Evolutionary conservation across 2,797 vertebrate species (phyloP).

Genomic region (Chromis chromis): DNA sequence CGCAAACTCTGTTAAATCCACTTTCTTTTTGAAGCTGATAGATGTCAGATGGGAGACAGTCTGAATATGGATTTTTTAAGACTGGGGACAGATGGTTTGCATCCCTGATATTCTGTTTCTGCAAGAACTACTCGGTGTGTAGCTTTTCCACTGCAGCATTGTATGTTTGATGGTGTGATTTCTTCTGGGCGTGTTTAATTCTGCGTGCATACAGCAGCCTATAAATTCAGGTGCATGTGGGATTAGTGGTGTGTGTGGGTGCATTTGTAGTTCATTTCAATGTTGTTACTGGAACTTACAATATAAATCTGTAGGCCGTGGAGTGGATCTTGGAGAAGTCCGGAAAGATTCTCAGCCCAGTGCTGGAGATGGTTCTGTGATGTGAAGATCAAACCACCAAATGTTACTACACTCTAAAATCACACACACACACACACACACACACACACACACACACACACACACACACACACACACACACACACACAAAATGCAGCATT

Average conservation of each 20-base stretch:
- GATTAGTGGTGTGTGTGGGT: constrained; percentile 11
- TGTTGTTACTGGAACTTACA: constrained; percentile 80
- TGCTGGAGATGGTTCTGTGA: constrained; percentile 93
- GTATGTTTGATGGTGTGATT: constrained; percentile 22
- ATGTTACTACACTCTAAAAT: constrained; percentile 49
- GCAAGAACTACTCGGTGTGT: constrained; percentile 5
- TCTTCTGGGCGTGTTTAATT: constrained; percentile 34
- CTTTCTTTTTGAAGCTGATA: constrained; percentile 13
- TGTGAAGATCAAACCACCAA: constrained; percentile 42
- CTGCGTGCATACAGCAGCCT: constrained; percentile 20
- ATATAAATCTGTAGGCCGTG: constrained; percentile 77
- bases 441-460: constrained; percentile 14
- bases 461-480: constrained; percentile 15
- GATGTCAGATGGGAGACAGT: constrained; percentile 23
- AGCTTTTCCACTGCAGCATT: constrained; percentile 29
- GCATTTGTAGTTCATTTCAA: constrained; percentile 11
- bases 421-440: constrained; percentile 9
- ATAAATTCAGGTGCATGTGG: constrained; percentile 26
- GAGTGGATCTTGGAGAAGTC: constrained; percentile 90
- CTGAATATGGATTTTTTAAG: constrained; percentile 30
- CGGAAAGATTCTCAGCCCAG: constrained; percentile 90
- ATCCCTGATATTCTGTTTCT: constrained; percentile 22
- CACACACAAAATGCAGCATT: constrained; percentile 28
- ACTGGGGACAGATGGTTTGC: constrained; percentile 25
- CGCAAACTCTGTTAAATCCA: neutral